Evolutionary conservation across 2,797 vertebrate species (phyloP).

Genomic region (Neoniphon sammara): DNA sequence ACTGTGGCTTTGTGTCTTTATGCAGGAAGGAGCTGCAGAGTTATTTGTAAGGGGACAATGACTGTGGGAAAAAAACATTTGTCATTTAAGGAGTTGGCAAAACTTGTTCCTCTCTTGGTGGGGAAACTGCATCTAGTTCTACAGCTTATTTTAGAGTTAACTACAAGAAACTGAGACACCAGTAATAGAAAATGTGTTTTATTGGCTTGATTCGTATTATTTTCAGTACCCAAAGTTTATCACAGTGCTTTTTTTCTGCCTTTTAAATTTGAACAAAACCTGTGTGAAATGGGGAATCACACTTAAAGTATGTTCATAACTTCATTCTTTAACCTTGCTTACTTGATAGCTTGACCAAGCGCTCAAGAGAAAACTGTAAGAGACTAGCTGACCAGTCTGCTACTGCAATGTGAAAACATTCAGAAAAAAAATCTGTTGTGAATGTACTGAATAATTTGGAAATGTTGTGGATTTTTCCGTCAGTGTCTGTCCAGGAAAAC

Average conservation of each 20-base stretch:
- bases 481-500: conserved; percentile 2
- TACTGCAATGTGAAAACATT: too few relatives aligned
- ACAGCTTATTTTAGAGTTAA: not conserved
- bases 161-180: too few relatives aligned
- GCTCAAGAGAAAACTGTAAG: not conserved
- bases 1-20: not conserved
- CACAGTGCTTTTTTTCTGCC: conserved; percentile 24
- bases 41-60: conserved; percentile 5
- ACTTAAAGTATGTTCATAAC: conserved; percentile 24
- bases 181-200: too few relatives aligned
- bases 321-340: conserved; percentile 11
- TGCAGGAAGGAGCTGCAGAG: too few relatives aligned
- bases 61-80: not conserved
- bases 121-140: not conserved
- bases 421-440: not conserved
- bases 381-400: too few relatives aligned
- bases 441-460: conserved; percentile 24
- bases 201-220: too few relatives aligned
- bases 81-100: not conserved
- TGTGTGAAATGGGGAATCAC: conserved; percentile 38
- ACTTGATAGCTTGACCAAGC: conserved; percentile 14
- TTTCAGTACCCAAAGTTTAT: too few relatives aligned
- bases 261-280: conserved; percentile 39
- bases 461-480: not conserved
- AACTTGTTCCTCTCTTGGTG: too few relatives aligned